Percentiles rank a stretch among this genome's conserved stretches.
Evolutionary conservation across 2,888 invertebrate genomes (phyloP).

Genomic region (Tortricodes alternella): DNA sequence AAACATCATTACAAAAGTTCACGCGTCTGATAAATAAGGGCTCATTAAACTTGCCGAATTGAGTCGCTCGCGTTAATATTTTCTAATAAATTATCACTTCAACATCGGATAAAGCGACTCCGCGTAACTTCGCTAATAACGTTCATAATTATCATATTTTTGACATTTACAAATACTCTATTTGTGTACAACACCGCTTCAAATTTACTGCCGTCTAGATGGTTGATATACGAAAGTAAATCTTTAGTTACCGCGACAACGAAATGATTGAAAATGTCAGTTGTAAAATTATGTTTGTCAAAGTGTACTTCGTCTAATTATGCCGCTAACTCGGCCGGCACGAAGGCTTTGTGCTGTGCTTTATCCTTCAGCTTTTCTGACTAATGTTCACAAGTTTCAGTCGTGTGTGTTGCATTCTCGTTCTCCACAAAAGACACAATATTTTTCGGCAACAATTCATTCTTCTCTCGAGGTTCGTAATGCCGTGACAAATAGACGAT

Average conservation of each 20-base stretch:
- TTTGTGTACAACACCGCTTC: slow-evolving; percentile 10
- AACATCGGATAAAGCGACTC: slow-evolving; percentile 10
- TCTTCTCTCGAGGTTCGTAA: slow-evolving; percentile 15
- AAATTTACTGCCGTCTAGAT: neutral
- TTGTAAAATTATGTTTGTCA: slow-evolving; percentile 16
- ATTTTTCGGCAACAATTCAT: slow-evolving; percentile 24
- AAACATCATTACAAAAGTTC: slow-evolving; percentile 26
- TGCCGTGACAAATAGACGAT: slow-evolving; percentile 20
- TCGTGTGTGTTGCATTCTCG: slow-evolving; percentile 27
- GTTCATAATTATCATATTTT: slow-evolving; percentile 26
- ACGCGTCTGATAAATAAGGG: slow-evolving; percentile 15
- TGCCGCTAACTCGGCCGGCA: slow-evolving; percentile 17
- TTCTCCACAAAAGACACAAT: slow-evolving; percentile 22
- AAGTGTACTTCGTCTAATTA: slow-evolving; percentile 16
- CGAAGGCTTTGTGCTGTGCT: slow-evolving; percentile 14
- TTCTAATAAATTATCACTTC: slow-evolving; percentile 20
- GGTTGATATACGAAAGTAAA: slow-evolving; percentile 1
- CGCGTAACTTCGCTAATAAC: slow-evolving; percentile 28
- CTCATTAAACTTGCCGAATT: slow-evolving; percentile 11
- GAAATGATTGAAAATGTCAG: neutral
- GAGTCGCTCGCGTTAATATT: slow-evolving; percentile 2
- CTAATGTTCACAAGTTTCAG: slow-evolving; percentile 25
- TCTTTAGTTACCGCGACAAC: neutral
- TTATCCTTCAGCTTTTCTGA: slow-evolving; percentile 26
- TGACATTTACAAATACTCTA: slow-evolving; percentile 24